A percentile compares a stretch with the other conserved stretches of the same genome.
Conservation (phyloP, 1,140 invertebrate genomes). For the Parasteatoda tepidariorum region DNA sequence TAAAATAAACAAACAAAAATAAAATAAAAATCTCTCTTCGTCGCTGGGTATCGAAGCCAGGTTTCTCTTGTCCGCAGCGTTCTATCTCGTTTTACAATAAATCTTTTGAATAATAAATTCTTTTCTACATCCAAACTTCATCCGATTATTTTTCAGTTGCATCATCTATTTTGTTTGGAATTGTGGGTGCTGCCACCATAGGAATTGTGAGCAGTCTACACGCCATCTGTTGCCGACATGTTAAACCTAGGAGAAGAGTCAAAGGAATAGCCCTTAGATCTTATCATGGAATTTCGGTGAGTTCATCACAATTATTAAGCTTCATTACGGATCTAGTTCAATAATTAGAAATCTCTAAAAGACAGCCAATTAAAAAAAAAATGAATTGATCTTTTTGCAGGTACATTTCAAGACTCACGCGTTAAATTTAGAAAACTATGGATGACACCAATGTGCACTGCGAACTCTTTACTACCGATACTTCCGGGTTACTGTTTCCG, state of each 20-base stretch:
- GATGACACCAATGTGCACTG: background rate
- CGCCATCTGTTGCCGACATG: background rate
- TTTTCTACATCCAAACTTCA: too few species aligned
- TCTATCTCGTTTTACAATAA: too few species aligned
- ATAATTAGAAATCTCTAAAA: background rate
- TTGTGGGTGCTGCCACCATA: constrained; percentile 20
- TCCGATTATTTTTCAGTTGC: constrained; percentile 35
- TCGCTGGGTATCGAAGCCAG: too few species aligned
- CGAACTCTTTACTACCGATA: background rate
- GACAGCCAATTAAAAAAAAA: background rate
- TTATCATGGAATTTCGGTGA: constrained; percentile 30
- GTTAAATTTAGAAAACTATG: background rate
- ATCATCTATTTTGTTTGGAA: constrained; percentile 10
- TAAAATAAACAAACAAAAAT: too few species aligned
- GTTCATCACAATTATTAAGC: background rate
- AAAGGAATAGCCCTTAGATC: constrained; percentile 28
- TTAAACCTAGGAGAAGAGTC: background rate
- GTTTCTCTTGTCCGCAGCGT: too few species aligned
- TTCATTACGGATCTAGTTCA: background rate
- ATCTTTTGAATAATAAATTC: too few species aligned
- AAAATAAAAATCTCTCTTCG: too few species aligned
- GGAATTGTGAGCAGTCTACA: constrained; percentile 5
- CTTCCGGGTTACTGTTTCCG: background rate
- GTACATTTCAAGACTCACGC: background rate
- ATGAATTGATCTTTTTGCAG: background rate